Evolutionary conservation across 1,140 invertebrate species (phyloP).

Genomic region (Chelonus insularis): DNA sequence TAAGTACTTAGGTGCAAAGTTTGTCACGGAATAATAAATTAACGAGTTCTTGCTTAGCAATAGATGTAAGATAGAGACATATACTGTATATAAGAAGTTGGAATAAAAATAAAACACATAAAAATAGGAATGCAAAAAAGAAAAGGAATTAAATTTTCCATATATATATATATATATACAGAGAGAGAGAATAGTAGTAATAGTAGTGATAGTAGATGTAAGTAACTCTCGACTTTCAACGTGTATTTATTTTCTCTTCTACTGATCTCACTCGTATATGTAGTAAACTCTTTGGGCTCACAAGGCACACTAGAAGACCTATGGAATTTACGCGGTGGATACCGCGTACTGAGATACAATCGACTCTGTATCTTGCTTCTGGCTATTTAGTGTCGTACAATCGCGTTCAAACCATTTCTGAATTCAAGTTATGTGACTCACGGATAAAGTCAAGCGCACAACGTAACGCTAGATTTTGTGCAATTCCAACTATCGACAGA

Average conservation of each 20-base stretch:
- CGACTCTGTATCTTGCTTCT: slow-evolving; percentile 37
- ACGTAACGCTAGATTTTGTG: slow-evolving; percentile 10
- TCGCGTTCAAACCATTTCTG: slow-evolving; percentile 34
- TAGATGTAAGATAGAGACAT: slow-evolving; percentile 38
- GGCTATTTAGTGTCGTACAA: slow-evolving; percentile 36
- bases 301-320: slow-evolving; percentile 16
- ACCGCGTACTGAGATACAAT: slow-evolving; percentile 30
- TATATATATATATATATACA: neutral
- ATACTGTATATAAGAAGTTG: slow-evolving; percentile 19
- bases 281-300: neutral
- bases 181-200: neutral
- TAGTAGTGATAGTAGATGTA: neutral
- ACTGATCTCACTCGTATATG: slow-evolving; percentile 8
- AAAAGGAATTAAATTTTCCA: slow-evolving; percentile 13
- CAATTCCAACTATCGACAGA: slow-evolving; percentile 12
- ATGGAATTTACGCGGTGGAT: slow-evolving; percentile 36
- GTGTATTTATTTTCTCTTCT: slow-evolving; percentile 8
- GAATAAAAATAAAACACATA: slow-evolving; percentile 35
- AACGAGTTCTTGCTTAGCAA: slow-evolving; percentile 26
- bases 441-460: neutral
- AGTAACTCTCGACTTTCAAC: neutral
- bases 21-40: slow-evolving; percentile 1
- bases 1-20: slow-evolving; percentile 8
- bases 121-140: slow-evolving; percentile 34
- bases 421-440: slow-evolving; percentile 32